Conservation (phyloP, 2,113 vertebrate species). For the Brachyhypopomus gauderio region DNA sequence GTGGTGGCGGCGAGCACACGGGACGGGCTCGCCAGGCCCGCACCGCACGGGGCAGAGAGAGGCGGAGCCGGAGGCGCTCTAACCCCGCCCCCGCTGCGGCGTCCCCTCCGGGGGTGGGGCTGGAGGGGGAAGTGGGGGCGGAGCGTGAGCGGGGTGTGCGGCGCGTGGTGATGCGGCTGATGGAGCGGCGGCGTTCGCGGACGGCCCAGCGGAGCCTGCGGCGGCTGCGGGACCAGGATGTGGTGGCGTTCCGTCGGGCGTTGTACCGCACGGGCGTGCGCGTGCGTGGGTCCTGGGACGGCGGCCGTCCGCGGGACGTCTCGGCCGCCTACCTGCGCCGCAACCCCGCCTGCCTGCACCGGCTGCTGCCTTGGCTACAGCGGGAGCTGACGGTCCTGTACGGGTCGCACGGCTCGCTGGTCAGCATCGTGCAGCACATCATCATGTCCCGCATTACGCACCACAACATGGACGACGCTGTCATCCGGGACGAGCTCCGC, state of each 20-base stretch:
- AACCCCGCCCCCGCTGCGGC: constrained; percentile 48
- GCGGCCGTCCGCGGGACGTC: constrained; percentile 84
- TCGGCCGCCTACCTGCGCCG: constrained; percentile 87
- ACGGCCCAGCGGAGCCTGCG: constrained; percentile 77
- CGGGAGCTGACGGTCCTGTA: constrained; percentile 88
- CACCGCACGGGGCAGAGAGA: constrained; percentile 40
- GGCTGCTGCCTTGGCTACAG: constrained; percentile 90
- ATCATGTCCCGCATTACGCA: constrained; percentile 90
- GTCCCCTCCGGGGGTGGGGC: constrained; percentile 80
- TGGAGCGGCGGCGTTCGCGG: constrained; percentile 75
- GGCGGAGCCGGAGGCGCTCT: constrained; percentile 61
- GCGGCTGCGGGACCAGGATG: constrained; percentile 84
- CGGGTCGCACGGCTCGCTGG: constrained; percentile 85
- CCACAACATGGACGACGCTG: constrained; percentile 84
- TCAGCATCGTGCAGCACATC: constrained; percentile 90
- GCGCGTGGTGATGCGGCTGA: constrained; percentile 80
- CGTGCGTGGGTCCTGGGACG: constrained; percentile 82
- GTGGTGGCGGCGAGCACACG: constrained; percentile 75
- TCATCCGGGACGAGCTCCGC: constrained; percentile 86
- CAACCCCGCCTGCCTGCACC: constrained; percentile 91
- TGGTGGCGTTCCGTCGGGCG: constrained; percentile 87
- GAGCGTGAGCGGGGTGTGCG: constrained; percentile 73
- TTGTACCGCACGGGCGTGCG: constrained; percentile 86
- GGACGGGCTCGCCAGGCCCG: constrained; percentile 43
- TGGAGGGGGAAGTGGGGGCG: constrained; percentile 71